Percentiles rank a stretch among this genome's conserved stretches.
Conservation (phyloP, 2,113 vertebrate genomes). For the Thryonomys swinderianus region DNA sequence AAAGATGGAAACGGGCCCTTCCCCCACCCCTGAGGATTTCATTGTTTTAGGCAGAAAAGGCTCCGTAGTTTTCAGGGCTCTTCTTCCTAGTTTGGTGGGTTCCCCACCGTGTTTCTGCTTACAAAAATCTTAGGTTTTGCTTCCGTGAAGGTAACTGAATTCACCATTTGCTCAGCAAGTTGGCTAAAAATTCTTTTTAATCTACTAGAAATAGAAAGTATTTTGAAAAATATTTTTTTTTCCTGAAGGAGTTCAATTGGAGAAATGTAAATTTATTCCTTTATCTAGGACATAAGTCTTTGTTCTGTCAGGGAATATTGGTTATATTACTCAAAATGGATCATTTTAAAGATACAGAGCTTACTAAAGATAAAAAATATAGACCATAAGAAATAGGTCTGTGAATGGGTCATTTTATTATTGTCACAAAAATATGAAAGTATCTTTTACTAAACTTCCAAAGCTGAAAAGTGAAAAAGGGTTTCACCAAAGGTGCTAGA, state of each 20-base stretch:
- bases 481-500: neutral
- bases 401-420: neutral
- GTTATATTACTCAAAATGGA: neutral
- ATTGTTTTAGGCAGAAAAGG: neutral
- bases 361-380: neutral
- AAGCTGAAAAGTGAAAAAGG: neutral
- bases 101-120: fast-evolving
- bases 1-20: neutral
- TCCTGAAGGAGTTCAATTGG: neutral
- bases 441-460: neutral
- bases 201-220: neutral
- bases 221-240: neutral
- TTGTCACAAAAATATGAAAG: neutral
- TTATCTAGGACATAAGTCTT: neutral
- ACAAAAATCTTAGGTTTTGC: neutral
- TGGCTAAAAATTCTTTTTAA: neutral
- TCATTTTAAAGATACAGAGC: neutral
- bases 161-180: neutral
- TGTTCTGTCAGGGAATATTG: neutral
- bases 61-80: neutral
- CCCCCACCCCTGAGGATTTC: neutral
- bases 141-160: neutral
- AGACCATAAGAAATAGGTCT: neutral
- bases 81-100: neutral
- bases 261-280: neutral